A percentile compares a stretch with the other conserved stretches of the same genome.
phyloP scores from a whole-genome alignment of 2,113 vertebrate genomes.

The Piprites chloris region DNA sequence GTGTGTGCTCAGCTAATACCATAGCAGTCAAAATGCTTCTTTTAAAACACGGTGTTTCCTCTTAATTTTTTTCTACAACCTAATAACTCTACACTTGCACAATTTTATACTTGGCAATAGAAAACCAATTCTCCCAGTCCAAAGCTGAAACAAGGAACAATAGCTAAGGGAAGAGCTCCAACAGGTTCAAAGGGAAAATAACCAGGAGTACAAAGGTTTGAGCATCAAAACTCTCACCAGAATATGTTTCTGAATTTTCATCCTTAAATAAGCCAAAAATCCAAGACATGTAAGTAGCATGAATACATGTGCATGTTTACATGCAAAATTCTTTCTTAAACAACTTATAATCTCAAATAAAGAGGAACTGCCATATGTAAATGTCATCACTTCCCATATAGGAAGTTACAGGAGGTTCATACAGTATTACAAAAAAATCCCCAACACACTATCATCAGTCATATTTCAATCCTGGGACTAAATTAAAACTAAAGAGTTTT shows the following conservation, averaged over 20 bases:
- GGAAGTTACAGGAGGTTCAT: background rate
- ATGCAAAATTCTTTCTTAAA: background rate
- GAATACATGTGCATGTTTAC: accelerated
- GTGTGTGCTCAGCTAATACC: background rate
- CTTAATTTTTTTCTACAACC: background rate
- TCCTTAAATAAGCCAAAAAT: background rate
- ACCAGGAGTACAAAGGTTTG: background rate
- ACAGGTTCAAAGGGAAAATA: background rate
- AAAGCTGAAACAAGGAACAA: background rate
- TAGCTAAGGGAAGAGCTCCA: background rate
- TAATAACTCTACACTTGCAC: background rate
- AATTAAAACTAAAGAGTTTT: background rate
- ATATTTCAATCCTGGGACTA: background rate
- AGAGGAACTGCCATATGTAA: background rate
- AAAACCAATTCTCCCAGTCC: background rate
- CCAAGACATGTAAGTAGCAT: background rate
- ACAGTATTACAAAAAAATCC: background rate
- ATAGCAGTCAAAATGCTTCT: background rate
- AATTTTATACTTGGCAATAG: background rate
- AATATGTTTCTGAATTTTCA: background rate
- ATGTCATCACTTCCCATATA: background rate
- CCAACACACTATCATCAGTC: background rate
- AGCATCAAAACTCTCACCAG: background rate
- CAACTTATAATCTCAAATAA: background rate
- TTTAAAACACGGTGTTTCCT: background rate